These are phyloP conservation scores for Opisthograptis luteolata DNA, from an alignment of 2,888 invertebrate genomes.

Conservation along the genomic window DNA sequence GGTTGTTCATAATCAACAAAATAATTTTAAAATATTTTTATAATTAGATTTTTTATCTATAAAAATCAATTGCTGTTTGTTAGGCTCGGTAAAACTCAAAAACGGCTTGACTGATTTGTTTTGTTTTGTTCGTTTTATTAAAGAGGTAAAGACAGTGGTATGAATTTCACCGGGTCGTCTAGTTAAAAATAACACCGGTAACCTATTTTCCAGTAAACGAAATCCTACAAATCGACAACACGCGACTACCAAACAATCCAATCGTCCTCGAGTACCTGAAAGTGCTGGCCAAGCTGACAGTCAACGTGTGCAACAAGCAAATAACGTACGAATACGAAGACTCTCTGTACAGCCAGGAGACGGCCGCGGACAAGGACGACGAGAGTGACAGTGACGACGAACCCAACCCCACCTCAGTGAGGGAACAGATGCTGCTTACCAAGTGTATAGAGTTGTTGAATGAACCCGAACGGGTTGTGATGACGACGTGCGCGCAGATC, in stretches of 20 bases:
- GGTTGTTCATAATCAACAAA: too few species aligned
- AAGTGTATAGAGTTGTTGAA: conserved; percentile 88
- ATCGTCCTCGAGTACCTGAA: conserved; percentile 70
- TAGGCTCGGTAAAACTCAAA: too few species aligned
- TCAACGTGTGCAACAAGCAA: conserved; percentile 74
- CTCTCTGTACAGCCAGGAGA: conserved; percentile 75
- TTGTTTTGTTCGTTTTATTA: too few species aligned
- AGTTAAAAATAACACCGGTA: too few species aligned
- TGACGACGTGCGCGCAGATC: conserved; percentile 76
- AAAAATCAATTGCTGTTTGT: too few species aligned
- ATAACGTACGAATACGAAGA: conserved; percentile 74
- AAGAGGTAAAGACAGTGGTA: too few species aligned
- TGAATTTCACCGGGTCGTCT: too few species aligned
- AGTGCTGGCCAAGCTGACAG: conserved; percentile 72
- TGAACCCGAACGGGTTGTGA: conserved; percentile 75
- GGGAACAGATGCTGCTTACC: conserved; percentile 76
- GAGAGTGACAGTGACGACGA: conserved; percentile 85
- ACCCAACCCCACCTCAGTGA: conserved; percentile 72
- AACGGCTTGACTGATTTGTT: too few species aligned
- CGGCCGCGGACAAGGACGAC: conserved; percentile 80
- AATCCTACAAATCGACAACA: conserved; percentile 77
- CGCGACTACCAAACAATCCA: conserved; percentile 83
- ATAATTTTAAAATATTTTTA: too few species aligned
- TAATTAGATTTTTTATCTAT: too few species aligned
- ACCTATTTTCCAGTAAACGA: conserved; percentile 66